A percentile compares a stretch with the other conserved stretches of the same genome.
phyloP scores from a whole-genome alignment of 2,888 invertebrate species.

The Stramonita haemastoma region DNA sequence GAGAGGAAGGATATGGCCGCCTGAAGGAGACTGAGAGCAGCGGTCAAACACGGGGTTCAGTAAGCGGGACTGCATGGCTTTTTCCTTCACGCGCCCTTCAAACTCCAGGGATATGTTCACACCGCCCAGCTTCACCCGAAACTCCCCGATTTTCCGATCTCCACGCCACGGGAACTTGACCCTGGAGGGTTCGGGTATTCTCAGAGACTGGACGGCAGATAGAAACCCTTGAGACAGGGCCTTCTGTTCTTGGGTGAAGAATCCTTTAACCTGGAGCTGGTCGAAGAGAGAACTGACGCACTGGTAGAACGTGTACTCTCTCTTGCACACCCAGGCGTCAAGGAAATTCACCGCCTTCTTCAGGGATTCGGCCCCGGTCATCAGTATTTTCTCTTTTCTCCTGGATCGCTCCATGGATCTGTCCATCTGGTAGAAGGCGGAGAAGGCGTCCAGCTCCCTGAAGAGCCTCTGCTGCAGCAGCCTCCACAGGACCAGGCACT shows the following conservation, averaged over 20 bases:
- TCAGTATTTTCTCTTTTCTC: too few relatives aligned
- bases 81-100: background rate
- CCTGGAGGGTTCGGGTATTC: background rate
- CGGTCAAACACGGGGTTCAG: background rate
- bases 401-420: background rate
- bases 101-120: background rate
- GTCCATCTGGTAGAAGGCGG: slow-evolving; percentile 29
- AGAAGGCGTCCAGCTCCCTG: slow-evolving; percentile 38
- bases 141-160: slow-evolving; percentile 14
- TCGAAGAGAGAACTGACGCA: background rate
- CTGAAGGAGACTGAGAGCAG: background rate
- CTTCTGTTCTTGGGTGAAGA: background rate
- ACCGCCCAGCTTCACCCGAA: slow-evolving; percentile 8
- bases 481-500: background rate
- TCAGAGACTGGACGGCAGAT: background rate
- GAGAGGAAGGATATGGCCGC: background rate
- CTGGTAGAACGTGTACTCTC: background rate
- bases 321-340: slow-evolving; percentile 22
- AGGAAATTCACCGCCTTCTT: background rate
- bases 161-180: slow-evolving; percentile 31
- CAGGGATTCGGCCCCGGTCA: background rate
- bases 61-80: background rate
- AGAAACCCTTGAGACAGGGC: background rate
- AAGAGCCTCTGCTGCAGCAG: slow-evolving; percentile 26
- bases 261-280: background rate